Percentiles rank a stretch among this genome's conserved stretches.
Evolutionary conservation across 1,140 invertebrate species (phyloP).

Genomic region (Hormaphis cornu): DNA sequence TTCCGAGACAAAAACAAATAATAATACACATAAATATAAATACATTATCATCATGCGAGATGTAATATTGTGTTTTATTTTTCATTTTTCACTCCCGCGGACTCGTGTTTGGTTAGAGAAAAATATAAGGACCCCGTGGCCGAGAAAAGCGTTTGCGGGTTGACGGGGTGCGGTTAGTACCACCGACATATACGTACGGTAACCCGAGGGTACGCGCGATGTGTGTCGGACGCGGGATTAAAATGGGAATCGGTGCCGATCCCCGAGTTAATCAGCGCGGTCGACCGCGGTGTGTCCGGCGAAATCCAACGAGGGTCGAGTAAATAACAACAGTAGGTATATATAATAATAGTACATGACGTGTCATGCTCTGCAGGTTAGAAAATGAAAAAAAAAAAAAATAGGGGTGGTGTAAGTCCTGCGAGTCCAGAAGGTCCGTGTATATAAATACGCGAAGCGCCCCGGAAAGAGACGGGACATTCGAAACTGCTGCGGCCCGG

Average conservation of each 20-base stretch:
- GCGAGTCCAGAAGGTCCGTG: too few relatives aligned
- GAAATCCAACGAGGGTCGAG: background rate
- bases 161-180: background rate
- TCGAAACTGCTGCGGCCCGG: slow-evolving; percentile 20
- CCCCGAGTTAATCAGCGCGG: slow-evolving; percentile 31
- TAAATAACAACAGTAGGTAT: background rate
- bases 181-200: too few relatives aligned
- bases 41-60: too few relatives aligned
- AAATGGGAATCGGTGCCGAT: slow-evolving; percentile 26
- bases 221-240: slow-evolving; percentile 9
- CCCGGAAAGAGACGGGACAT: background rate
- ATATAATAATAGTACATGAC: too few relatives aligned
- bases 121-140: background rate
- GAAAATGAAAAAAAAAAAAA: too few relatives aligned
- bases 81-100: background rate
- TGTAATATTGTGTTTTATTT: background rate
- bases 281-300: slow-evolving; percentile 16
- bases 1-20: background rate
- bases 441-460: slow-evolving; percentile 17
- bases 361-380: too few relatives aligned
- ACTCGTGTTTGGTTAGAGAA: background rate
- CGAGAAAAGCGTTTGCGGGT: background rate
- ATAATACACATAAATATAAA: too few relatives aligned
- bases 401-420: too few relatives aligned
- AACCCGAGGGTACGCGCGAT: slow-evolving; percentile 26